Conservation (phyloP, 1,140 invertebrate species). For the Tribolium madens region DNA sequence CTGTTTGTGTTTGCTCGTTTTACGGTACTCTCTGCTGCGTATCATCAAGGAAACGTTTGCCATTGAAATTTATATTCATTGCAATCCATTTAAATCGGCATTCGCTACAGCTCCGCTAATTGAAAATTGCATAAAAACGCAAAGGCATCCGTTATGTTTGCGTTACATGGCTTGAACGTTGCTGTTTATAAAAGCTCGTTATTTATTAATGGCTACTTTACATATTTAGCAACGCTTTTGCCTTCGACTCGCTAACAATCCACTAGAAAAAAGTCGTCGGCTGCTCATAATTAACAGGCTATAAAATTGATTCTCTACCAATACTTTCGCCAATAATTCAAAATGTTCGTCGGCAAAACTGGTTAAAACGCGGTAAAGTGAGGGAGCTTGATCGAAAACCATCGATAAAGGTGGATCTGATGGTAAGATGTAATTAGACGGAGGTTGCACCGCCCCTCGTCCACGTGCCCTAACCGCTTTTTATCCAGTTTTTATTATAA, state of each 20-base stretch:
- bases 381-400: conserved; percentile 58
- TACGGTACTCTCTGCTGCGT: conserved; percentile 36
- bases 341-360: not conserved
- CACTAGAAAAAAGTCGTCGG: conserved; percentile 2
- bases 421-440: conserved; percentile 62
- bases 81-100: conserved; percentile 52
- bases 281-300: conserved; percentile 3
- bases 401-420: conserved; percentile 57
- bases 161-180: conserved; percentile 27
- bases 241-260: conserved; percentile 11
- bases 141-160: conserved; percentile 50
- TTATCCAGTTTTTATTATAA: conserved; percentile 61
- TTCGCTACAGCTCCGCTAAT: conserved; percentile 49
- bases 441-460: conserved; percentile 58
- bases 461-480: conserved; percentile 62
- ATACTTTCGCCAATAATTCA: conserved; percentile 25
- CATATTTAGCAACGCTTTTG: conserved; percentile 44
- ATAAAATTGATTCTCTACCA: conserved; percentile 10
- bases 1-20: conserved; percentile 40
- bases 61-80: conserved; percentile 51
- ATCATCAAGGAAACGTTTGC: conserved; percentile 41
- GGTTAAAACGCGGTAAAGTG: conserved; percentile 54
- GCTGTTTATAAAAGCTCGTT: conserved; percentile 42
- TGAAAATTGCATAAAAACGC: conserved; percentile 53
- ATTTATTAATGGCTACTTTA: conserved; percentile 52